These are phyloP conservation scores for Zaprionus bogoriensis DNA, from an alignment of 2,888 invertebrate genomes.

Conservation along the genomic window DNA sequence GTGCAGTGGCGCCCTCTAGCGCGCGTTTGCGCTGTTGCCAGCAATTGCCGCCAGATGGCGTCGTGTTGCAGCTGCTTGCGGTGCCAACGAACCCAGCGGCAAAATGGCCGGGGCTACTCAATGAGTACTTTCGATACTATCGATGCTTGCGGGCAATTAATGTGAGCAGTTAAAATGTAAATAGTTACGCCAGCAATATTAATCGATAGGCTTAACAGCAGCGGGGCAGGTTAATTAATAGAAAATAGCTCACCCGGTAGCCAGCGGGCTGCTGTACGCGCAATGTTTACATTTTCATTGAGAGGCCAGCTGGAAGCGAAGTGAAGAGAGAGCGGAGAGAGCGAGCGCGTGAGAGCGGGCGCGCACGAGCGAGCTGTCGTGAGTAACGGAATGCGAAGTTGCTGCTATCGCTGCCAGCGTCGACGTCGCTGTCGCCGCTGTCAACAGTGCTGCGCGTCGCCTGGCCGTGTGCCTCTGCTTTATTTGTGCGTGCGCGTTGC, in stretches of 20 bases:
- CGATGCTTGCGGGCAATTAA: constrained; percentile 1
- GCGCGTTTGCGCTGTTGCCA: neutral
- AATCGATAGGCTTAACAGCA: neutral
- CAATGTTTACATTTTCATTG: constrained; percentile 47
- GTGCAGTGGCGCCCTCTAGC: neutral
- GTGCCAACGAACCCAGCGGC: neutral
- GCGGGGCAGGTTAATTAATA: neutral
- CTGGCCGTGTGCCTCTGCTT: constrained; percentile 36
- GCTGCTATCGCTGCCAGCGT: constrained; percentile 13
- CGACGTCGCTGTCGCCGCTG: constrained; percentile 3
- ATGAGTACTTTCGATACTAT: constrained; percentile 18
- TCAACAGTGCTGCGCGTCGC: constrained; percentile 25
- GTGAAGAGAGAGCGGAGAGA: neutral
- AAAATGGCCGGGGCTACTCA: constrained; percentile 3
- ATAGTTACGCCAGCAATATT: neutral
- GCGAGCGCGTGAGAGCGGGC: constrained; percentile 1
- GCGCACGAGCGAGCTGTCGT: neutral
- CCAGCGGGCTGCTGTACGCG: neutral
- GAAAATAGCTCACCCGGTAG: constrained; percentile 9
- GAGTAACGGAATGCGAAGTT: constrained; percentile 37
- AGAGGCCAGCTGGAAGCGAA: constrained; percentile 10
- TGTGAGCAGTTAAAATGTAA: neutral
- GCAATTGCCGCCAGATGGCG: constrained; percentile 20
- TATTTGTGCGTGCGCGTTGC: constrained; percentile 75
- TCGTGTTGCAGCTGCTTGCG: neutral